Evolutionary conservation across 1,140 invertebrate genomes (phyloP).

Genomic region (Pogonus chalceus): DNA sequence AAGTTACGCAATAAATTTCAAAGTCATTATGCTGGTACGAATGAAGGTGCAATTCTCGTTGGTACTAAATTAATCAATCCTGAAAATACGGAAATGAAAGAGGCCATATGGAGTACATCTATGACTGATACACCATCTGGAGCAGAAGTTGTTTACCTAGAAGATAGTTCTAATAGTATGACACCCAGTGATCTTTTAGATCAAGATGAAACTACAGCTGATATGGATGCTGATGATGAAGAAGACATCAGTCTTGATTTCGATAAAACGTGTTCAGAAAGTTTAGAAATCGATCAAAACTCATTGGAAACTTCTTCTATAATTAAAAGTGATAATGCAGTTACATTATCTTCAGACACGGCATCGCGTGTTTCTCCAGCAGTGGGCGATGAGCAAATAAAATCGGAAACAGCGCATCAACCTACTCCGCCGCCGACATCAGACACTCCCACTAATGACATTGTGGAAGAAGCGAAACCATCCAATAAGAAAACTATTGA

Average conservation of each 20-base stretch:
- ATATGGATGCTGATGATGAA: constrained; percentile 7
- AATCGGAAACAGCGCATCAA: constrained; percentile 22
- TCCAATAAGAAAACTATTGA: not conserved
- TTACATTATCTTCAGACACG: not conserved
- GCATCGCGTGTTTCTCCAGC: not conserved
- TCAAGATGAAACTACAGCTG: constrained; percentile 9
- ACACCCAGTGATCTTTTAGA: constrained; percentile 10
- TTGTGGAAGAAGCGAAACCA: not conserved
- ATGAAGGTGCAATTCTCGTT: constrained; percentile 17
- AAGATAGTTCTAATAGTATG: constrained; percentile 15
- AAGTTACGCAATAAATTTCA: not conserved
- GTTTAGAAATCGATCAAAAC: not conserved
- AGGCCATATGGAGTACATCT: constrained; percentile 8
- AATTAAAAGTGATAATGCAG: not conserved
- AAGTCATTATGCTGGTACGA: not conserved
- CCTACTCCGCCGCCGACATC: constrained; percentile 23
- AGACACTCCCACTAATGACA: not conserved
- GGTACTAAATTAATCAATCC: constrained; percentile 18
- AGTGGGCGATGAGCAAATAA: not conserved
- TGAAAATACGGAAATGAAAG: constrained; percentile 11
- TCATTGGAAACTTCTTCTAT: not conserved
- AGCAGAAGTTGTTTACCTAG: constrained; percentile 23
- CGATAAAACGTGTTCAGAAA: not conserved
- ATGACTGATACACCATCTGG: constrained; percentile 12
- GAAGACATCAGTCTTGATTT: constrained; percentile 2